Conservation (phyloP, 2,113 vertebrate genomes). For the Cromileptes altivelis region DNA sequence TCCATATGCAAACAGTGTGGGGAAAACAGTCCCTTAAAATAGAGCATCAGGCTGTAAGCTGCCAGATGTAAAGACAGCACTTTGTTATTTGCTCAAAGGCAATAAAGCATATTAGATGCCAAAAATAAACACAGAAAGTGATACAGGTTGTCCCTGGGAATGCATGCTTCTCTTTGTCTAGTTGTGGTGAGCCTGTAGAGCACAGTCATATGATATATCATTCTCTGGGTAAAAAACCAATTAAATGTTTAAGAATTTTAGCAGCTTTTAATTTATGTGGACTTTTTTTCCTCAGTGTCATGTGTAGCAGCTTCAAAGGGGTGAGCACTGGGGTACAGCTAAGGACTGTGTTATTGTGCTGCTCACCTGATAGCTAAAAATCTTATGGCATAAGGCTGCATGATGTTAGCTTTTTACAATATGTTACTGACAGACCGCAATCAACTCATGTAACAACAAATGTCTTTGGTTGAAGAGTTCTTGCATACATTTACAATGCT, state of each 20-base stretch:
- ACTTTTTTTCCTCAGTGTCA: background rate
- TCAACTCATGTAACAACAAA: background rate
- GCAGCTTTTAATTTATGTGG: background rate
- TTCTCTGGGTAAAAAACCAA: background rate
- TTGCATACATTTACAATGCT: background rate
- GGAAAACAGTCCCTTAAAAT: background rate
- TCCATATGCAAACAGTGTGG: background rate
- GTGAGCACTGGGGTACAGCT: background rate
- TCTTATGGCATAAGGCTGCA: background rate
- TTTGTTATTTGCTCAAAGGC: conserved; percentile 4
- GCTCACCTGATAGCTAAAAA: too few relatives aligned
- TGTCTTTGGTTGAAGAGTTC: background rate
- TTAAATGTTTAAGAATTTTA: background rate
- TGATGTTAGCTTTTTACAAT: background rate
- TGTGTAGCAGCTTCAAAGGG: background rate
- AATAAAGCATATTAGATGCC: background rate
- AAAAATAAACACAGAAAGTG: background rate
- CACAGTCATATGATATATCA: background rate
- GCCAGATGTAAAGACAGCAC: background rate
- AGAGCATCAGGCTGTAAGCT: background rate
- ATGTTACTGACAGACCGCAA: background rate
- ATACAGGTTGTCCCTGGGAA: background rate
- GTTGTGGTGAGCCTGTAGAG: background rate
- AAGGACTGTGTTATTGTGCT: background rate
- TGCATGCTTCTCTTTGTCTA: background rate